Evolutionary conservation across 2,888 invertebrate species (phyloP), one percentile per base, ranked within the genome.

Genomic region (Lochmaea capreae): DNA sequence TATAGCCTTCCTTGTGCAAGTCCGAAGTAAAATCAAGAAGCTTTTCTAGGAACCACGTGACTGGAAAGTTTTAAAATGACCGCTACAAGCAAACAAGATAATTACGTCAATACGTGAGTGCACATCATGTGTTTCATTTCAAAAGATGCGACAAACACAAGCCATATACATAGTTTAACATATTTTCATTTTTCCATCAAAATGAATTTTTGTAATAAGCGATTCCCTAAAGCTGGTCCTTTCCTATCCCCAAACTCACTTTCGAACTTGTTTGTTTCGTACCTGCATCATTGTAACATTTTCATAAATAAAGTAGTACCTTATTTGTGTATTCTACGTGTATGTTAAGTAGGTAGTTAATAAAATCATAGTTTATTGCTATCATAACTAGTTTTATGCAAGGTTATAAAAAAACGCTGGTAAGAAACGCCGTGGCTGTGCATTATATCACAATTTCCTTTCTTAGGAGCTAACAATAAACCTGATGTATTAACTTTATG

Each of bases 321-420:
- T 54, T 54, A 54, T 54, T 18, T 16, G 8, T 10, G 10, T 54
- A 54, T 18, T 18, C 43, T 57, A 42, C 59, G 52, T 14, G 16
- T 58, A 54, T 62, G 62, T 42, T 63, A 52, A 52, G 65, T 65
- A 63, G 54, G 58, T 65, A 71, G 71, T 65, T 68, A 71, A 72
- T 68, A 71, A 68, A 74, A 67, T 67, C 39, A 57, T 58, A 59
- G 67, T 58, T 75, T 78, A 79, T 78, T 78, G 78, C 77, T 77
- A 76, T 74, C 72, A 77, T 76, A 78, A 79, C 79, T 78, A 81
- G 78, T 74, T 74, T 76, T 79, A 76, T 76, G 79, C 81, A 81
- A 82, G 82, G 82, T 81, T 82, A 71, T 65, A 71, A 80, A 78
- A 80, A 77, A 81, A 79, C 79, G 76, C 76, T 71, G 43, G 63